Percentiles rank a stretch among this genome's conserved stretches.
These are phyloP conservation scores for Neoseiulus cucumeris DNA, from an alignment of 1,140 invertebrate species.

Conservation along the genomic window DNA sequence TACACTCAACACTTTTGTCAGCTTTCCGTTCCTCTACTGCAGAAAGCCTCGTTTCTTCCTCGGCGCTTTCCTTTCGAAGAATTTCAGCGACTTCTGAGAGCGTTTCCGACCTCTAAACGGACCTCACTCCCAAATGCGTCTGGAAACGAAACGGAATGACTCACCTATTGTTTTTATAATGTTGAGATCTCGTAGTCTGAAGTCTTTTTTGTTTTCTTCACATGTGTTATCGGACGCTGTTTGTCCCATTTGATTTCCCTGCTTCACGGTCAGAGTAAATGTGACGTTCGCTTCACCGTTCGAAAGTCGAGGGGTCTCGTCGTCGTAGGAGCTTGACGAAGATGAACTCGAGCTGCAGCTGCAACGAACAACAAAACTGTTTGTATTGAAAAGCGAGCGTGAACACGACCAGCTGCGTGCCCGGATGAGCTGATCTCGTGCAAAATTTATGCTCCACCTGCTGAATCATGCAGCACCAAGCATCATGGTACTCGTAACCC, in stretches of 20 bases:
- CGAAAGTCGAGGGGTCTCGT: neutral
- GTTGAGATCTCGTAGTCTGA: neutral
- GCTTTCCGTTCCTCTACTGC: no score
- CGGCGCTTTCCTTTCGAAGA: no score
- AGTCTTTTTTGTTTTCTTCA: neutral
- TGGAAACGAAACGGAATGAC: neutral
- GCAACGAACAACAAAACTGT: neutral
- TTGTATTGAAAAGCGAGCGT: neutral
- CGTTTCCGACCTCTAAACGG: no score
- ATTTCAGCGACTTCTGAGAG: no score
- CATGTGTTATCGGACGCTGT: neutral
- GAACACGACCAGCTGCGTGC: no score
- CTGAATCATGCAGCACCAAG: no score
- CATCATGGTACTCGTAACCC: no score
- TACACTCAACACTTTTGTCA: no score
- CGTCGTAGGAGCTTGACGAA: neutral
- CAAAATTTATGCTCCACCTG: no score
- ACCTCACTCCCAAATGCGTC: no score
- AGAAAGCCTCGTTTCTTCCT: no score
- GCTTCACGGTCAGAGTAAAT: neutral
- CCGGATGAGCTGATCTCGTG: no score
- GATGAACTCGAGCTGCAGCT: constrained; percentile 7
- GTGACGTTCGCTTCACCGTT: neutral
- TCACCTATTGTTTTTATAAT: constrained; percentile 9
- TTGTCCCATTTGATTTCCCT: neutral